Conservation (phyloP, 2,888 invertebrate genomes). For the Plebejus argus region DNA sequence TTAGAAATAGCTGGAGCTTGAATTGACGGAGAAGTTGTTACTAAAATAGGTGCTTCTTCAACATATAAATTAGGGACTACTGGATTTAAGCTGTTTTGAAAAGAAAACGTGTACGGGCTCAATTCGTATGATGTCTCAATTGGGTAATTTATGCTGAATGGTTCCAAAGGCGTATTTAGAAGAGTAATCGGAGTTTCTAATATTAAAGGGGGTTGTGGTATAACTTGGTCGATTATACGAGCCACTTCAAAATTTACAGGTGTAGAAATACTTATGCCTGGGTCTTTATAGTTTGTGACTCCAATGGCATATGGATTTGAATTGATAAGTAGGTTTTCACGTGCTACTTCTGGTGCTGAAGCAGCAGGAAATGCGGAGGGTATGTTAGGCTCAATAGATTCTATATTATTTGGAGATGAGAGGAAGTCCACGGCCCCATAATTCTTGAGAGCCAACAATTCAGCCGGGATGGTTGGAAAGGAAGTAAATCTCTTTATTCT, state of each 20-base stretch:
- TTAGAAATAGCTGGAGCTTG: neutral
- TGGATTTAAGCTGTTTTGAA: neutral
- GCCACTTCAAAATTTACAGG: neutral
- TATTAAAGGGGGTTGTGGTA: neutral
- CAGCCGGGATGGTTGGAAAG: neutral
- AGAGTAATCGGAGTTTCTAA: neutral
- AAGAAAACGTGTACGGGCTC: neutral
- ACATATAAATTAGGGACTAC: neutral
- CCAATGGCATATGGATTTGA: neutral
- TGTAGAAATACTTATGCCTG: neutral
- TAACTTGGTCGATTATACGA: neutral
- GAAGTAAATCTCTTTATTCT: neutral
- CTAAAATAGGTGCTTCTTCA: neutral
- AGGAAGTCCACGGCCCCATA: conserved; percentile 21
- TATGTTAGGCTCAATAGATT: neutral
- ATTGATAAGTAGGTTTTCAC: neutral
- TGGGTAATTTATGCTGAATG: neutral
- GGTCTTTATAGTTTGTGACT: neutral
- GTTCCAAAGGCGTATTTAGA: neutral
- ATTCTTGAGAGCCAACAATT: conserved; percentile 8
- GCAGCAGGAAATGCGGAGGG: neutral
- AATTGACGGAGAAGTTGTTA: neutral
- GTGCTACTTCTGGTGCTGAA: neutral
- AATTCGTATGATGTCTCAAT: neutral
- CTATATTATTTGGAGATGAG: neutral